Conservation (phyloP, 2,888 invertebrate species). For the Melipona bicolor region DNA sequence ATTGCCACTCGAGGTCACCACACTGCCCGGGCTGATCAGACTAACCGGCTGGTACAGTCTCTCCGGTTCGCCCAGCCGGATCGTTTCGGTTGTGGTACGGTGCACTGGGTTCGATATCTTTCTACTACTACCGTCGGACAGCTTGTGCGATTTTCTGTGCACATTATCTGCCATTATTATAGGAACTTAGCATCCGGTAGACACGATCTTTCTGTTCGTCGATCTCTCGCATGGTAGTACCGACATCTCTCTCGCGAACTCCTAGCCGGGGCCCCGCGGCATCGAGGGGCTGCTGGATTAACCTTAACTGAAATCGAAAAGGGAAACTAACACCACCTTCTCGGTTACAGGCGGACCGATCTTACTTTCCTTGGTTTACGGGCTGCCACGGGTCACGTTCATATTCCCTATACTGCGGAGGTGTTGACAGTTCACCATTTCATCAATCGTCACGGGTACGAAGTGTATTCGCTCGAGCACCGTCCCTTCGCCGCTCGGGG, state of each 20-base stretch:
- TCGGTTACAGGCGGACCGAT: slow-evolving; percentile 41
- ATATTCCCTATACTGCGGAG: slow-evolving; percentile 68
- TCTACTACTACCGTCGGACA: slow-evolving; percentile 76
- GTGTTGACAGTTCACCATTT: slow-evolving; percentile 81
- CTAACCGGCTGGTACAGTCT: slow-evolving; percentile 70
- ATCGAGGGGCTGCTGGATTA: slow-evolving; percentile 33
- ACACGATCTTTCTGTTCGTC: slow-evolving; percentile 68
- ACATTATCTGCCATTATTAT: slow-evolving; percentile 82
- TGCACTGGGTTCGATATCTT: slow-evolving; percentile 80
- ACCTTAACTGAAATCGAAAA: slow-evolving; percentile 24
- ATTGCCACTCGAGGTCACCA: slow-evolving; percentile 80
- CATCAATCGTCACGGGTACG: slow-evolving; percentile 64
- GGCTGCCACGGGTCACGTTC: slow-evolving; percentile 62
- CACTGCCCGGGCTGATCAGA: slow-evolving; percentile 85
- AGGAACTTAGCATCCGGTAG: slow-evolving; percentile 75
- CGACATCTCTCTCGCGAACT: slow-evolving; percentile 68
- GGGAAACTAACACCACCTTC: slow-evolving; percentile 15
- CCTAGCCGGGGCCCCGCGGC: slow-evolving; percentile 43
- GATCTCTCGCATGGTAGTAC: slow-evolving; percentile 72
- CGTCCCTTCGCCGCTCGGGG: slow-evolving; percentile 60
- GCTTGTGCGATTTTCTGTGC: slow-evolving; percentile 80
- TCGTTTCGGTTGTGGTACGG: slow-evolving; percentile 82
- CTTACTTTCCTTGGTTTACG: slow-evolving; percentile 27
- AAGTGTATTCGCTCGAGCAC: slow-evolving; percentile 65
- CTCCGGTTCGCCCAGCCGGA: slow-evolving; percentile 78